Conservation (phyloP, 2,888 invertebrate genomes). For the Parnassius smintheus region DNA sequence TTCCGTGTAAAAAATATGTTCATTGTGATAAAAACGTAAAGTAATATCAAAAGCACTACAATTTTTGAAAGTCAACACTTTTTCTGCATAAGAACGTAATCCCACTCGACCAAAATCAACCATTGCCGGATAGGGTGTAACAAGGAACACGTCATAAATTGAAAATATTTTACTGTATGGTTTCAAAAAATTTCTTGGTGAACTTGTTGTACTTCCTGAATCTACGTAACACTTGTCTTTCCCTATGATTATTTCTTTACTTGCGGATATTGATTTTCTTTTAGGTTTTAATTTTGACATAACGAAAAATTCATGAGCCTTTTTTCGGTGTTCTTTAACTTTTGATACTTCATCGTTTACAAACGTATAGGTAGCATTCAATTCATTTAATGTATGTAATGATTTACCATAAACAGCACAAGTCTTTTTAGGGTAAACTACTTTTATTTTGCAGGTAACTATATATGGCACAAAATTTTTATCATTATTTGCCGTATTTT, state of each 20-base stretch:
- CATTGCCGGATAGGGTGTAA: conserved; percentile 50
- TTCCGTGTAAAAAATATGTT: conserved; percentile 51
- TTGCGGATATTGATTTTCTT: conserved; percentile 36
- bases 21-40: conserved; percentile 47
- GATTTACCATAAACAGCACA: conserved; percentile 47
- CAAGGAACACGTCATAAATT: conserved; percentile 53
- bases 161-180: conserved; percentile 30
- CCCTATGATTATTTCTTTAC: conserved; percentile 41
- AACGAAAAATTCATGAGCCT: conserved; percentile 46
- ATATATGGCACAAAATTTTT: conserved; percentile 51
- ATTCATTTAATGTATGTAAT: conserved; percentile 58
- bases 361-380: conserved; percentile 52
- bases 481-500: conserved; percentile 30
- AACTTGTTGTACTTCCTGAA: conserved; percentile 30
- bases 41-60: conserved; percentile 51
- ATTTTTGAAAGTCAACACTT: conserved; percentile 54
- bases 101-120: conserved; percentile 65
- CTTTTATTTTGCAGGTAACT: conserved; percentile 47
- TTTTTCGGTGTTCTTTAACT: conserved; percentile 40
- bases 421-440: conserved; percentile 43
- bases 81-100: conserved; percentile 52
- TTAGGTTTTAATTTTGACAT: conserved; percentile 41
- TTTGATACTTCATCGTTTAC: conserved; percentile 44
- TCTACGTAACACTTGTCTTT: conserved; percentile 46
- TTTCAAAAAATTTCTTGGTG: conserved; percentile 47